phyloP scores from a whole-genome alignment of 2,797 vertebrate genomes.

The Botia almorhae region DNA sequence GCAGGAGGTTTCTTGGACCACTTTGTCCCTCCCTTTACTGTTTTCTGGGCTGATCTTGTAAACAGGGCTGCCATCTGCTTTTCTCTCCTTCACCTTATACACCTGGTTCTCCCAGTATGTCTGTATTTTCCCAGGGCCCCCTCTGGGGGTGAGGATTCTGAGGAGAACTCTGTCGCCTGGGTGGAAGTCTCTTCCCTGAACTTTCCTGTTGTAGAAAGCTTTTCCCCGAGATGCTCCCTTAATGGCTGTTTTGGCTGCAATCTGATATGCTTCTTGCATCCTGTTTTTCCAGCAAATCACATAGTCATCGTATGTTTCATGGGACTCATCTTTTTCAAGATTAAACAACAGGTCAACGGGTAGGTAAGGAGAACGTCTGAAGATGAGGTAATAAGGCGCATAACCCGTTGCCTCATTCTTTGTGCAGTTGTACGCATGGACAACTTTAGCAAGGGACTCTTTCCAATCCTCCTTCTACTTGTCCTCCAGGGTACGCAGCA shows the following conservation, averaged over 20 bases:
- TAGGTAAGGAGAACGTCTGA: slow-evolving; percentile 22
- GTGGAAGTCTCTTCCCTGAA: slow-evolving; percentile 4
- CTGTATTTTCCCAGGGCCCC: slow-evolving; percentile 10
- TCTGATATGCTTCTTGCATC: slow-evolving; percentile 47
- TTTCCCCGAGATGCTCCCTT: slow-evolving; percentile 30
- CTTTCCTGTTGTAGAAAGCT: slow-evolving; percentile 10
- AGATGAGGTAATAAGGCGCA: slow-evolving; percentile 27
- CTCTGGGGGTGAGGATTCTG: slow-evolving; percentile 20
- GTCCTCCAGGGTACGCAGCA: neutral
- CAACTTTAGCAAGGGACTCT: neutral
- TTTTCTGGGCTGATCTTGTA: slow-evolving; percentile 40
- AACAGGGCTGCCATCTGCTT: slow-evolving; percentile 33
- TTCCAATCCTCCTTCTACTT: neutral
- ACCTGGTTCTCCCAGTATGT: slow-evolving; percentile 26
- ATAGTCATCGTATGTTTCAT: slow-evolving; percentile 14
- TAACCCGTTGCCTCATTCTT: slow-evolving; percentile 44
- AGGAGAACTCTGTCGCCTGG: slow-evolving; percentile 19
- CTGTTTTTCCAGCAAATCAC: slow-evolving; percentile 35
- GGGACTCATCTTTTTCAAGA: neutral
- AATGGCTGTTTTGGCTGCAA: slow-evolving; percentile 10
- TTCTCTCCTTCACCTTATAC: slow-evolving; percentile 26
- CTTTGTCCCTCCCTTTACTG: slow-evolving; percentile 25
- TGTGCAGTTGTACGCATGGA: slow-evolving; percentile 41
- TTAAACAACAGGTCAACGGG: slow-evolving; percentile 32
- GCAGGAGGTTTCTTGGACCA: slow-evolving; percentile 40